These are phyloP conservation scores for Seriola rivoliana DNA, from an alignment of 2,113 vertebrate species.

Conservation along the genomic window DNA sequence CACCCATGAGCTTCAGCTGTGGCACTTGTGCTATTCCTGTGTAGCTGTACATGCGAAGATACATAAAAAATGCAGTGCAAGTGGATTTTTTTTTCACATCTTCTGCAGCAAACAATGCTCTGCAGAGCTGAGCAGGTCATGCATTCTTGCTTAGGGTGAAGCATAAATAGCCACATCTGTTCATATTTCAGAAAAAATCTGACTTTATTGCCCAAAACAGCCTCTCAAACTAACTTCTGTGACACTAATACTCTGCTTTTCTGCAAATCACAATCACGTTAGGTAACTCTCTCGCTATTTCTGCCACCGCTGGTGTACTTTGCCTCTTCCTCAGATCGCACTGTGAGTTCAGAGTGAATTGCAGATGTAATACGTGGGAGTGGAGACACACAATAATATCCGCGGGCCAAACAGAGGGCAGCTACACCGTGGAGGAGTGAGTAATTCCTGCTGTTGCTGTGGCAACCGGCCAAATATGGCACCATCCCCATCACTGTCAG, in stretches of 20 bases:
- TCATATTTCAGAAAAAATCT: background rate
- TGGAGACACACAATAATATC: conserved; percentile 48
- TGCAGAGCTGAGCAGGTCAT: background rate
- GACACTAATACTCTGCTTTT: background rate
- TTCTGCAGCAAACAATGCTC: background rate
- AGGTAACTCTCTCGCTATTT: conserved; percentile 4
- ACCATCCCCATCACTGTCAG: conserved; percentile 17
- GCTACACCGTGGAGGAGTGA: conserved; percentile 39
- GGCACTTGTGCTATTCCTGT: background rate
- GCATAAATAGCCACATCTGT: background rate
- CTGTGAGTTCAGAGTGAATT: background rate
- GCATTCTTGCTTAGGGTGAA: too few relatives aligned
- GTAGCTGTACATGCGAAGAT: background rate
- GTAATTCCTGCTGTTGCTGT: conserved; percentile 58
- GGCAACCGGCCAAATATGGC: conserved; percentile 64
- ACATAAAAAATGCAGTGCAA: background rate
- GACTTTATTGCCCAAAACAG: background rate
- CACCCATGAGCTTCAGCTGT: background rate
- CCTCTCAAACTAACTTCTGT: background rate
- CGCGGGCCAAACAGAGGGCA: conserved; percentile 40
- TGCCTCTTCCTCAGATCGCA: background rate
- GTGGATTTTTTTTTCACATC: background rate
- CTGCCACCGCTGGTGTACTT: background rate
- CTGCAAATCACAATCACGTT: background rate
- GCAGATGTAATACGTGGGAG: conserved; percentile 54